Conservation (phyloP, 2,797 vertebrate genomes). For the Pipistrellus kuhlii region DNA sequence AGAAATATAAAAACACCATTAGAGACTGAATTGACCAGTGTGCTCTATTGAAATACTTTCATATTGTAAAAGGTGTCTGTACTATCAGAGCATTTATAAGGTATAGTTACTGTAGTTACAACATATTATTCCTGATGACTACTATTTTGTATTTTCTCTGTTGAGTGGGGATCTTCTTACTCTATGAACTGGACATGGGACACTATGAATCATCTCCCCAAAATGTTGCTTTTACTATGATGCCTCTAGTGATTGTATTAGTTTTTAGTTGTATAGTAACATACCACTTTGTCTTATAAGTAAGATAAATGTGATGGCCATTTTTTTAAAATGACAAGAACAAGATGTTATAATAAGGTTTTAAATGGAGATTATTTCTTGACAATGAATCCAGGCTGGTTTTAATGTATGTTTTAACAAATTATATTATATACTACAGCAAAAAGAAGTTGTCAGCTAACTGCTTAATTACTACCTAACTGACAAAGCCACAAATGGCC, state of each 20-base stretch:
- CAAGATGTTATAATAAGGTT: constrained; percentile 19
- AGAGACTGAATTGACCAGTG: neutral
- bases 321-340: constrained; percentile 57
- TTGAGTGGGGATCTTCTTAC: neutral
- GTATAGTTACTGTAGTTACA: neutral
- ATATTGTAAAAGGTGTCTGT: neutral
- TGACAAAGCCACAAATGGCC: neutral
- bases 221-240: neutral
- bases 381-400: constrained; percentile 35
- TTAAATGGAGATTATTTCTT: constrained; percentile 41
- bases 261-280: constrained; percentile 53
- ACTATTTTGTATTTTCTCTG: neutral
- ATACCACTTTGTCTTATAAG: constrained; percentile 29
- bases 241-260: constrained; percentile 50
- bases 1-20: neutral
- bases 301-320: constrained; percentile 43
- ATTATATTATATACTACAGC: neutral
- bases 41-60: constrained; percentile 12
- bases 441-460: neutral
- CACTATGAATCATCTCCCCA: constrained; percentile 15
- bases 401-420: constrained; percentile 26
- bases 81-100: neutral
- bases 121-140: neutral
- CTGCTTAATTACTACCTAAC: neutral
- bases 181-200: constrained; percentile 8